A percentile compares a stretch with the other conserved stretches of the same genome.
These are phyloP conservation scores for Hippocampus zosterae DNA, from an alignment of 2,113 vertebrate species.

Conservation along the genomic window DNA sequence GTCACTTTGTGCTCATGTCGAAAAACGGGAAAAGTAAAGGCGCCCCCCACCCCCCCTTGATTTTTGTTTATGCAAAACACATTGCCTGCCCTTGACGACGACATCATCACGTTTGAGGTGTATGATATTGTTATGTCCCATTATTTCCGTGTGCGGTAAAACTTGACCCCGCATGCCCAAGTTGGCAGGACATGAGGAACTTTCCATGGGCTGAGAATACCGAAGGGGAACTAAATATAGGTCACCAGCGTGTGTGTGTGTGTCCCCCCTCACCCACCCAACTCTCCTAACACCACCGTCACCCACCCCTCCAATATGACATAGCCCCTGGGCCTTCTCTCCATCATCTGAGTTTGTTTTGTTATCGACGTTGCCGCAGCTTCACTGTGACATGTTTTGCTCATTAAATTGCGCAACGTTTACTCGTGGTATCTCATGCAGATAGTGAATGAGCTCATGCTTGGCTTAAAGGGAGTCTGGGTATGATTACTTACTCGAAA, in stretches of 20 bases:
- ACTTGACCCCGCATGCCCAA: conserved; percentile 38
- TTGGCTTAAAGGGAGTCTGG: conserved; percentile 2
- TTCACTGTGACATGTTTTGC: conserved; percentile 16
- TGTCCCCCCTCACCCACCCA: background rate
- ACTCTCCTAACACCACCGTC: background rate
- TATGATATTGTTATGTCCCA: conserved; percentile 20
- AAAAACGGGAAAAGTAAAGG: background rate
- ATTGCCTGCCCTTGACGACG: conserved; percentile 12
- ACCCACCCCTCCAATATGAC: conserved; percentile 21
- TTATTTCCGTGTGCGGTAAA: conserved; percentile 52
- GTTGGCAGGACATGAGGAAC: conserved; percentile 57
- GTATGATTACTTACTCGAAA: conserved; percentile 7
- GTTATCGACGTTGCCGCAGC: conserved; percentile 25
- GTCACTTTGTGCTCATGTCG: background rate
- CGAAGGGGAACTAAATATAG: conserved; percentile 36
- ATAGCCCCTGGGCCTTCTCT: conserved; percentile 26
- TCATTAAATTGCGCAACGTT: conserved; percentile 22
- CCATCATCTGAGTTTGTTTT: conserved; percentile 26
- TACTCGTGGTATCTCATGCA: conserved; percentile 1
- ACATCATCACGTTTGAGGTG: conserved; percentile 16
- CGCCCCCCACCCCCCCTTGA: background rate
- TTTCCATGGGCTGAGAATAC: conserved; percentile 50
- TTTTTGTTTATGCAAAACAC: conserved; percentile 17
- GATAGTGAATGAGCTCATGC: conserved; percentile 8
- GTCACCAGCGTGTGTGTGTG: conserved; percentile 36